Evolutionary conservation across 2,113 vertebrate genomes (phyloP), one percentile per base, ranked within the genome.

Genomic region (Gambusia affinis): DNA sequence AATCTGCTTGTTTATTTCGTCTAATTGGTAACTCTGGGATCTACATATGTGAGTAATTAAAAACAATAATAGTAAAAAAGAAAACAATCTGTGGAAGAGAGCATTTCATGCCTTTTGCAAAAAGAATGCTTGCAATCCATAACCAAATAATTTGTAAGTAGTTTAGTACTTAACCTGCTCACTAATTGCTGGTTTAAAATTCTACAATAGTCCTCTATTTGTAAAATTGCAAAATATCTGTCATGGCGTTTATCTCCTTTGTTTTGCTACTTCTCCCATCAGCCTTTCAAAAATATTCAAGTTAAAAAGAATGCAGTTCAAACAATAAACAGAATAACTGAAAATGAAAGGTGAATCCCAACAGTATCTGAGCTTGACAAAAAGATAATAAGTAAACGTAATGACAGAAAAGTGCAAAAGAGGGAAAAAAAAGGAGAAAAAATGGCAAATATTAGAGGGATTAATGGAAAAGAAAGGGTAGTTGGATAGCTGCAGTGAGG

Each of bases 361-460:
- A 28, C 33, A 60, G 37, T 39, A 51, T 10, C 4, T 4, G 11
- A 39, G 44, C 67, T 27, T 57, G 61, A 69, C 29, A 67, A 35
- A 70, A 65, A 75, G 1, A 35, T 51, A 77, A 42, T 60, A 51
- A 67, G 24, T 4, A 1, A 67, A 22, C 39, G 24, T 1, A 64
- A 2, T 64, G 28, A 71, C 35, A 30, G 15, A 30, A n/a, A 79
- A 31, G 22, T 8, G 24, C 19, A 22, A 27, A 42, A 44, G 7
- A 57, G 64, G 19, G 1, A 60, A 3, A 11, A 30, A 15, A 1
- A 39, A 30, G 12, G 61, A 30, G 27, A 69, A 70, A 42, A 5
- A n/a, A 12, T 27, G 29, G 61, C 77, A 72, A 85, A 82, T 75
- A 72, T 72, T 64, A 35, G 61, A 78, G 67, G 75, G 66, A 73